A percentile compares a stretch with the other conserved stretches of the same genome.
Evolutionary conservation across 2,797 vertebrate species (phyloP).

Genomic region (Syndactyla subalaris): DNA sequence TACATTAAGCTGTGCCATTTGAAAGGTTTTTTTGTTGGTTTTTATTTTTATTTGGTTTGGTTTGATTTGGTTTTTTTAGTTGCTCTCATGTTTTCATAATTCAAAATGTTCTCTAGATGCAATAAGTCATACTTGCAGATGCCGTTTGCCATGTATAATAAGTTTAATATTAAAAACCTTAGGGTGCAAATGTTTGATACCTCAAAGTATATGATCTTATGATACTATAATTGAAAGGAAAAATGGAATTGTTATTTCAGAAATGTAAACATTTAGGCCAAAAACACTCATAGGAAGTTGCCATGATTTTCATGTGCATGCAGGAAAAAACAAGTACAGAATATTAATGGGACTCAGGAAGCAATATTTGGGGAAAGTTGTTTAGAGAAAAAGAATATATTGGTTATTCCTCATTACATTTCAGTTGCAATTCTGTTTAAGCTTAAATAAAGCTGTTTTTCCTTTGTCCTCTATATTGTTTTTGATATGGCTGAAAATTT

Average conservation of each 20-base stretch:
- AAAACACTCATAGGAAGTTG: not conserved
- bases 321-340: not conserved
- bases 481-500: constrained; percentile 67
- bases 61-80: not conserved
- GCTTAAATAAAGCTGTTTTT: constrained; percentile 38
- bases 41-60: too few species aligned
- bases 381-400: not conserved
- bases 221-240: not conserved
- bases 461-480: constrained; percentile 61
- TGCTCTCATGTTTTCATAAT: not conserved
- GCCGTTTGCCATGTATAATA: not conserved
- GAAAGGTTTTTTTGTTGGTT: not conserved
- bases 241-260: not conserved
- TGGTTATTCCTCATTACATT: not conserved
- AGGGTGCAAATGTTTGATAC: not conserved
- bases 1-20: not conserved
- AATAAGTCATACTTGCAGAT: not conserved
- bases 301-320: not conserved
- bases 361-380: not conserved
- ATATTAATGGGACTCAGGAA: not conserved
- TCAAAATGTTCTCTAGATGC: not conserved
- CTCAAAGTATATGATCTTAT: not conserved
- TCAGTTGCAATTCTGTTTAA: not conserved
- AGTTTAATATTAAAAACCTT: constrained; percentile 23
- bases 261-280: not conserved